Evolutionary conservation across 2,888 invertebrate species (phyloP).

Genomic region (Eupithecia vulgata): DNA sequence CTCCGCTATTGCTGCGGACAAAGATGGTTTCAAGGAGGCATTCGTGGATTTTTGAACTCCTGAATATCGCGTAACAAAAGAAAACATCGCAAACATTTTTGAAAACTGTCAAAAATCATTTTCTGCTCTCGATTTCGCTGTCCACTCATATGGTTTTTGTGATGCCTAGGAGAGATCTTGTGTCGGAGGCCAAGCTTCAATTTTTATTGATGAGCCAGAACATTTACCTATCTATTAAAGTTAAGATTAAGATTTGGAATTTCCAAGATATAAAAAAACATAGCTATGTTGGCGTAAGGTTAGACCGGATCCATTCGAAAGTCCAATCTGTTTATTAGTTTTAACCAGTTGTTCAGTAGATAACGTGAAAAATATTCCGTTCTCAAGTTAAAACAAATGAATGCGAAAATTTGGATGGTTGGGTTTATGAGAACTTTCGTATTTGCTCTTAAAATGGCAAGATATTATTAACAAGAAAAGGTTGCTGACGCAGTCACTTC

Average conservation of each 20-base stretch:
- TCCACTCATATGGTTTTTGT: background rate
- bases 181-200: too few relatives aligned
- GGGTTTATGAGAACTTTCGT: too few relatives aligned
- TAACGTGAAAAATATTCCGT: too few relatives aligned
- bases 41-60: background rate
- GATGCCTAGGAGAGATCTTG: too few relatives aligned
- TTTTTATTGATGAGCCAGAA: too few relatives aligned
- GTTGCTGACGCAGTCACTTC: background rate
- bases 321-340: too few relatives aligned
- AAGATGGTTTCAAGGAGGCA: background rate
- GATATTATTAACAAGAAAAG: background rate
- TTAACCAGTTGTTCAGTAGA: too few relatives aligned
- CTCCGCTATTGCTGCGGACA: conserved; percentile 70
- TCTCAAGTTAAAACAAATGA: too few relatives aligned
- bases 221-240: too few relatives aligned
- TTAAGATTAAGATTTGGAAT: background rate
- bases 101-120: background rate
- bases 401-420: too few relatives aligned
- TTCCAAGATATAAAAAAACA: background rate
- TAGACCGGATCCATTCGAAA: background rate
- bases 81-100: background rate
- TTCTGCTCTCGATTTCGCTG: background rate
- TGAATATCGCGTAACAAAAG: background rate
- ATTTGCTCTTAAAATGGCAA: too few relatives aligned
- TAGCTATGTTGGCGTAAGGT: background rate